Conservation (phyloP, 2,888 invertebrate species). For the Nomada ruficornis region DNA sequence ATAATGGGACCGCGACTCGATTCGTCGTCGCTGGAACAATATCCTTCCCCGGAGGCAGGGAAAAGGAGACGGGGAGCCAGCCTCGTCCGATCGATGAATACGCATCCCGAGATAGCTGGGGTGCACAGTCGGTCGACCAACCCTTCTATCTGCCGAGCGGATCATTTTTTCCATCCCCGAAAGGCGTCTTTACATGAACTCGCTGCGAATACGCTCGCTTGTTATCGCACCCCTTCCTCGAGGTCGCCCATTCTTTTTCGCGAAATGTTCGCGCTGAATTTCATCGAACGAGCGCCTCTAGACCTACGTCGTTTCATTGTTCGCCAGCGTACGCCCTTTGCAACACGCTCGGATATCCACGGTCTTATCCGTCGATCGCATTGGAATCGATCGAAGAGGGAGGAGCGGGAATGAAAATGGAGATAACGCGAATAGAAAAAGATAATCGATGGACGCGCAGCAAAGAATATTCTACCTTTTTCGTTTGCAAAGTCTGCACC, state of each 20-base stretch:
- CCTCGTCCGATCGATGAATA: constrained; percentile 9
- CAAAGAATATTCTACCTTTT: neutral
- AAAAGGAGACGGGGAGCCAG: neutral
- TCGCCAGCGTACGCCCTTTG: constrained; percentile 14
- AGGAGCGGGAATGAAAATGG: neutral
- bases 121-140: neutral
- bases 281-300: constrained; percentile 47
- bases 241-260: neutral
- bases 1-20: constrained; percentile 41
- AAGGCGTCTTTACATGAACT: neutral
- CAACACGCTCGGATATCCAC: constrained; percentile 37
- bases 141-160: neutral
- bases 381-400: neutral
- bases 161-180: neutral
- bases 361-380: constrained; percentile 27
- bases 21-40: constrained; percentile 31
- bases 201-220: constrained; percentile 9
- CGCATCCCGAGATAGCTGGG: too few species aligned
- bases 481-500: neutral
- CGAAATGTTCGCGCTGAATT: constrained; percentile 15
- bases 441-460: neutral
- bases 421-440: too few species aligned
- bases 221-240: neutral
- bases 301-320: constrained; percentile 44
- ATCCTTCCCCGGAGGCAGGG: neutral